Evolutionary conservation across 2,113 vertebrate genomes (phyloP), one percentile per base, ranked within the genome.

Genomic region (Lepus europaeus): DNA sequence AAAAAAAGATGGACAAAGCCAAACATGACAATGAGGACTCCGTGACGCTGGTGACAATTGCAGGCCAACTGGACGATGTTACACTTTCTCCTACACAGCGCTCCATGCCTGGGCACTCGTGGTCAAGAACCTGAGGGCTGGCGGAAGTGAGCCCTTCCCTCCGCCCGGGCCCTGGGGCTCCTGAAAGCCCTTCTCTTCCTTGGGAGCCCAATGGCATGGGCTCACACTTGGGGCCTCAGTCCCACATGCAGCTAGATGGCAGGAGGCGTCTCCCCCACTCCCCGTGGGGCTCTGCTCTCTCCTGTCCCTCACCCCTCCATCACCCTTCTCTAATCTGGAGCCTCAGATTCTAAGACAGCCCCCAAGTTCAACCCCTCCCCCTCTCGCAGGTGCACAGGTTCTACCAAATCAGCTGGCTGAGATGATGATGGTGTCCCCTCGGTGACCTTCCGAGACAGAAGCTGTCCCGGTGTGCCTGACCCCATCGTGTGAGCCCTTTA

Each of bases 1-100:
- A 68, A 78, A 64, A 80, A 68, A 80, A 77, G 73, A 29, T 33
- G 39, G 49, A 82, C 64, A 72, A 92, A 86, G 92, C 33, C 31
- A 59, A 82, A 82, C 27, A 22, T 31, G 69, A 85, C 56, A 59
- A 87, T 39, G 69, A 64, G 19, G 79, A 25, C 22, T 85, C 63
- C 29, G n/a, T 39, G 74, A 86, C 20, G 14, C 29, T 36, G 56
- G 68, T 59, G 59, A 49, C 17, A 3, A 61, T 8, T 49, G 59
- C 59, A 63, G 45, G 88, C 56, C 51, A 91, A 12, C 22, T 27
- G 61, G 27, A 56, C 73, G 73, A 86, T 85, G 76, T 64, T 72
- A 29, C 61, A 81, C 33, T 64, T 72, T 80, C 53, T 56, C 20
- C 9, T 20, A 39, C 20, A 69, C 29, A 31, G 61, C 14, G 19